Evolutionary conservation across 2,888 invertebrate species (phyloP).

Genomic region (Drosophila colorata): DNA sequence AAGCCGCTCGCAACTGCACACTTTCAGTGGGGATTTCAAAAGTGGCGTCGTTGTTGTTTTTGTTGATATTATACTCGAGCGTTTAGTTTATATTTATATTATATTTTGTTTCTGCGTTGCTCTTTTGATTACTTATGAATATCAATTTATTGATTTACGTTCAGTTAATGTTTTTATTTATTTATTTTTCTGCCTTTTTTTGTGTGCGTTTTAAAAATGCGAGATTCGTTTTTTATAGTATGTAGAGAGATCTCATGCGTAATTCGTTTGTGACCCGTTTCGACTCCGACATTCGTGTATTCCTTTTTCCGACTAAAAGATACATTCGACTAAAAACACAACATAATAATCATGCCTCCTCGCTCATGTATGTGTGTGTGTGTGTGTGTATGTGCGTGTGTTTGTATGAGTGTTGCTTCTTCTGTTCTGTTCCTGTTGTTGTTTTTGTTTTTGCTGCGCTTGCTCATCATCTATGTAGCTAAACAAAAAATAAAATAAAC

Average conservation of each 20-base stretch:
- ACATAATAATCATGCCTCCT: constrained; percentile 66
- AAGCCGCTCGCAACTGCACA: constrained; percentile 64
- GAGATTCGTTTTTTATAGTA: constrained; percentile 47
- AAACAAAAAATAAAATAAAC: constrained; percentile 68
- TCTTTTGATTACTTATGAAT: constrained; percentile 36
- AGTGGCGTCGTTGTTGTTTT: constrained; percentile 43
- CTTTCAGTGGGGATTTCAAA: constrained; percentile 33
- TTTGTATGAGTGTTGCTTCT: constrained; percentile 43
- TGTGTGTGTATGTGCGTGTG: constrained; percentile 39
- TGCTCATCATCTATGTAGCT: constrained; percentile 71
- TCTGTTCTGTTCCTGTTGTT: constrained; percentile 19
- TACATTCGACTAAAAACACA: constrained; percentile 78
- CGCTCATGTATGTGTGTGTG: constrained; percentile 25
- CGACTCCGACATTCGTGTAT: constrained; percentile 72
- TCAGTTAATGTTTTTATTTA: constrained; percentile 23
- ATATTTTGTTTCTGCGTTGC: constrained; percentile 19
- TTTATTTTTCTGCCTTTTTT: background rate
- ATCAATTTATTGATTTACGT: constrained; percentile 50
- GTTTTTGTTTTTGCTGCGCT: constrained; percentile 56
- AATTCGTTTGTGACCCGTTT: constrained; percentile 53
- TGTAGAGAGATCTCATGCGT: constrained; percentile 56
- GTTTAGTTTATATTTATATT: constrained; percentile 24
- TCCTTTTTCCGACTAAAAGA: constrained; percentile 80
- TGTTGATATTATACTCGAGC: constrained; percentile 20
- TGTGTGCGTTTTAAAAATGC: constrained; percentile 45